A percentile compares a stretch with the other conserved stretches of the same genome.
Evolutionary conservation across 1,140 invertebrate genomes (phyloP).

Genomic region (Dendroctonus valens): DNA sequence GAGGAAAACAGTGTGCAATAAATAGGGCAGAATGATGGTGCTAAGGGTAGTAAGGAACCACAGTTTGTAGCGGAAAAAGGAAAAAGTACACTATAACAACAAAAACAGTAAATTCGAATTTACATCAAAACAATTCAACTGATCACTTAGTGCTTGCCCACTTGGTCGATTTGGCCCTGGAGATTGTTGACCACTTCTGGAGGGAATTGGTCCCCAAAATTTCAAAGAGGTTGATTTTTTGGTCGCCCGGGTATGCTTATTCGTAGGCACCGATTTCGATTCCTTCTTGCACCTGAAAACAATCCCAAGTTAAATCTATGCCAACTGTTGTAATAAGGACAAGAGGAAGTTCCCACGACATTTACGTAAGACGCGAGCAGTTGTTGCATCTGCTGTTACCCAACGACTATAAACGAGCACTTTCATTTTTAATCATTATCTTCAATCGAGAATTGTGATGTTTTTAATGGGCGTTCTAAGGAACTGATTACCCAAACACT

Average conservation of each 20-base stretch:
- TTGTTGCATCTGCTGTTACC: too few relatives aligned
- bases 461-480: too few relatives aligned
- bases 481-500: too few relatives aligned
- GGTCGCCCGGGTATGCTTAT: slow-evolving; percentile 79
- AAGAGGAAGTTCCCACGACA: not conserved
- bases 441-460: too few relatives aligned
- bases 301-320: not conserved
- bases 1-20: too few relatives aligned
- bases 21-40: too few relatives aligned
- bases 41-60: too few relatives aligned
- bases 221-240: slow-evolving; percentile 76
- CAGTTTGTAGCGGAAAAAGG: not conserved
- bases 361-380: too few relatives aligned
- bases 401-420: too few relatives aligned
- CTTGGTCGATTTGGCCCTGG: slow-evolving; percentile 76
- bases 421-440: too few relatives aligned
- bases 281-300: slow-evolving; percentile 71
- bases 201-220: slow-evolving; percentile 77
- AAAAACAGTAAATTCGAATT: not conserved
- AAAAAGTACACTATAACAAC: not conserved
- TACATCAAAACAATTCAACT: not conserved
- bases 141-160: slow-evolving; percentile 61
- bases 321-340: too few relatives aligned
- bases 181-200: slow-evolving; percentile 84
- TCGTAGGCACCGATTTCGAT: slow-evolving; percentile 80